These are phyloP conservation scores for Drosophila auraria DNA, from an alignment of 1,140 invertebrate species.

Conservation along the genomic window DNA sequence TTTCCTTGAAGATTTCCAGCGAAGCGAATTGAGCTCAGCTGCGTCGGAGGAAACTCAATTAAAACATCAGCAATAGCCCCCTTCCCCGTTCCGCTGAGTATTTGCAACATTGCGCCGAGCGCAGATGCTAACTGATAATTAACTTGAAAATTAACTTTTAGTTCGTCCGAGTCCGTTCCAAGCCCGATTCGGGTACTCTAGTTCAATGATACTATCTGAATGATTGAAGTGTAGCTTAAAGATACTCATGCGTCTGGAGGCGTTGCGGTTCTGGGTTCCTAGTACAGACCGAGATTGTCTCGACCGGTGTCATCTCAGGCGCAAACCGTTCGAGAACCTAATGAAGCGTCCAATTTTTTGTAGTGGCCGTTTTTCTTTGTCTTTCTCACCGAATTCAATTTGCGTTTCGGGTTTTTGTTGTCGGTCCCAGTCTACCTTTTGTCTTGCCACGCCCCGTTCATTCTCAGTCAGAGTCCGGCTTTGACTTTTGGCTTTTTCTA, in stretches of 20 bases:
- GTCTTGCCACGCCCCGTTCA: slow-evolving; percentile 66
- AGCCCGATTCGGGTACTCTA: slow-evolving; percentile 38
- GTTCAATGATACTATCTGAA: background rate
- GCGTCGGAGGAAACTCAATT: slow-evolving; percentile 77
- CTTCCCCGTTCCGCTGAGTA: slow-evolving; percentile 13
- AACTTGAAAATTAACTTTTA: slow-evolving; percentile 77
- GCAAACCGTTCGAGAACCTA: slow-evolving; percentile 66
- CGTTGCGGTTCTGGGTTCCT: slow-evolving; percentile 14
- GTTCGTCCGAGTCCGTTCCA: slow-evolving; percentile 39
- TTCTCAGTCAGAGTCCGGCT: slow-evolving; percentile 38
- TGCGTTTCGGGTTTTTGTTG: slow-evolving; percentile 57
- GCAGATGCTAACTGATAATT: slow-evolving; percentile 81
- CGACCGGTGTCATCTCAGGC: slow-evolving; percentile 37
- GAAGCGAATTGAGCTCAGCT: slow-evolving; percentile 56
- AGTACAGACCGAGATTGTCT: slow-evolving; percentile 7
- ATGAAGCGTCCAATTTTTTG: slow-evolving; percentile 68
- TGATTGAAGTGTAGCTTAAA: slow-evolving; percentile 27
- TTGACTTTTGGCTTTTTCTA: slow-evolving; percentile 14
- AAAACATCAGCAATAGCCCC: slow-evolving; percentile 67
- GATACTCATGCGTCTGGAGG: slow-evolving; percentile 12
- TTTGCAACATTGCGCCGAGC: slow-evolving; percentile 37
- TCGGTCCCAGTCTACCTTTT: slow-evolving; percentile 29
- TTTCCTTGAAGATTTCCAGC: slow-evolving; percentile 37
- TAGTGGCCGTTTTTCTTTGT: slow-evolving; percentile 50
- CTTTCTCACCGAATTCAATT: slow-evolving; percentile 79